These are phyloP conservation scores for Odocoileus virginianus DNA, from an alignment of 2,113 vertebrate genomes.

Conservation along the genomic window DNA sequence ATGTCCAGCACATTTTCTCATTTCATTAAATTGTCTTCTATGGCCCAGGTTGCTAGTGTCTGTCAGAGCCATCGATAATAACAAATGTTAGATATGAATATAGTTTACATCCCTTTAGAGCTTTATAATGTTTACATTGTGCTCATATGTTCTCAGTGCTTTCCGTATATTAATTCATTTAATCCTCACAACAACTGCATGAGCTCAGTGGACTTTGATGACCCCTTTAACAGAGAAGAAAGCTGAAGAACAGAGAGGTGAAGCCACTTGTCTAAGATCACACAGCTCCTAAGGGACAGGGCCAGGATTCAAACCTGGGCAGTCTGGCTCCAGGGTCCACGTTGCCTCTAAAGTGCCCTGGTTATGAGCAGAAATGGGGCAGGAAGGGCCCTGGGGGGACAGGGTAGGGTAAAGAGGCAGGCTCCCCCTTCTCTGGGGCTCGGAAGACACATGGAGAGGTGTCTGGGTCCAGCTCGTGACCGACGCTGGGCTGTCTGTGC, in stretches of 20 bases:
- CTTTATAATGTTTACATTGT: rapidly evolving
- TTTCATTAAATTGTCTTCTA: background rate
- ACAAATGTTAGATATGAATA: rapidly evolving
- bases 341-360: background rate
- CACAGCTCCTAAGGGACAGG: background rate
- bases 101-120: background rate
- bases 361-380: background rate
- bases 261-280: background rate
- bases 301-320: too few relatives aligned
- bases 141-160: background rate
- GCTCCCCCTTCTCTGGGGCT: background rate
- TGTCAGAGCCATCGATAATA: background rate
- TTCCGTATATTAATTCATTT: background rate
- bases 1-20: background rate
- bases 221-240: background rate
- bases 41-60: background rate
- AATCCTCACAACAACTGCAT: background rate
- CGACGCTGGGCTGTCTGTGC: background rate
- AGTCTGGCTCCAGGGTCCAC: background rate
- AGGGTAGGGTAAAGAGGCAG: background rate
- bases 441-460: background rate
- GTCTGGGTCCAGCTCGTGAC: background rate
- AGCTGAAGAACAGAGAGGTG: background rate
- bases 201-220: too few relatives aligned
- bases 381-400: background rate